Evolutionary conservation across 1,140 invertebrate genomes (phyloP).

Genomic region (Babylonia areolata): DNA sequence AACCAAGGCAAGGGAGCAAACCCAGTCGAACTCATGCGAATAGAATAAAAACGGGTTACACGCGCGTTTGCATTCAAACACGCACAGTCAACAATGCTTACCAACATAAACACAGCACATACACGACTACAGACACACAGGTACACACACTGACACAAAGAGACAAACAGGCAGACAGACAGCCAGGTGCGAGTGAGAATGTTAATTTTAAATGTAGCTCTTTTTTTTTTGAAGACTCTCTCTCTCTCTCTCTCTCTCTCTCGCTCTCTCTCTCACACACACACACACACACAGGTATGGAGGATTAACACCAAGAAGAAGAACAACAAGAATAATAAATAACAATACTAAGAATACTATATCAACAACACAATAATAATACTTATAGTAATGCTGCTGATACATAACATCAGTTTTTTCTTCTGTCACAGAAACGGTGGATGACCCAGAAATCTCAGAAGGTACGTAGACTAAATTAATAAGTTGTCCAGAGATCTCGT

Average conservation of each 20-base stretch:
- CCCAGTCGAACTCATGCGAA: not conserved
- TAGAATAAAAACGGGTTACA: not conserved
- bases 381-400: not conserved
- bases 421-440: not conserved
- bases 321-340: not conserved
- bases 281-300: not conserved
- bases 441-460: conserved; percentile 6
- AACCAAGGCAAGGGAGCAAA: not conserved
- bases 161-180: not conserved
- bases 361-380: no score
- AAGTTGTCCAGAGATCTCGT: no score
- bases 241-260: not conserved
- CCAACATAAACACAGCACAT: not conserved
- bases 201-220: no score
- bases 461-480: not conserved
- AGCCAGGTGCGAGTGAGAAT: no score
- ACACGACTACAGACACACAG: not conserved
- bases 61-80: not conserved
- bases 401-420: not conserved
- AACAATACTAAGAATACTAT: not conserved
- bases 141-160: not conserved
- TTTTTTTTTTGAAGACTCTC: no score
- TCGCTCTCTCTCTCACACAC: not conserved
- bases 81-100: not conserved
- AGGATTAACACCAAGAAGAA: not conserved